Evolutionary conservation across 1,140 invertebrate genomes (phyloP), one percentile per base, ranked within the genome.

Genomic region (Portunus trituberculatus): DNA sequence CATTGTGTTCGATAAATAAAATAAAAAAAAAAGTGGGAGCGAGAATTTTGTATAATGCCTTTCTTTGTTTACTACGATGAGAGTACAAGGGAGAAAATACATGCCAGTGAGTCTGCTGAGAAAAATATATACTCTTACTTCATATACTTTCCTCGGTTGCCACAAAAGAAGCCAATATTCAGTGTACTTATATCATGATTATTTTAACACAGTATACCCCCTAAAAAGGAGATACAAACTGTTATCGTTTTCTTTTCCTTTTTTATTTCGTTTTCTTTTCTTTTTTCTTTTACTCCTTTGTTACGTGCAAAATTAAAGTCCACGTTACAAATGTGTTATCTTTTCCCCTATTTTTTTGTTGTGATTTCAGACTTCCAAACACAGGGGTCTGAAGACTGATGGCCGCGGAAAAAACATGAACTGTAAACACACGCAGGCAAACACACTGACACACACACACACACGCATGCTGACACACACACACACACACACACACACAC

Each of bases 401-500:
- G 67, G 20, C 16, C 52, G 16, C 48, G 52, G 10, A 10, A 59
- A 59, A 59, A 59, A 59, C 12, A 59, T 76, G 20, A n/a, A 25
- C 67, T 76, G 20, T 76, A 76, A n/a, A 76, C 67, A 76, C 67
- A n/a, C 6, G 25, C 67, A 76, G 52, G 39, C 0, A 25, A 76
- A 76, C 67, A 76, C 67, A 76, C 67, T 1, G 10, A 76, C 7
- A n/a, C 67, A 76, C 6, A 76, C 67, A 76, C 67, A 76, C 67
- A 76, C 67, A 76, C 67, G n/a, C 67, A 76, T 2, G n/a, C 67
- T n/a, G 0, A 76, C 20, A 20, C 52, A n/a, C 67, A 76, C 67
- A 76, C 67, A 76, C n/a, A 76, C n/a, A 76, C 67, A 76, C 67
- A 76, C 67, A 76, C 67, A 76, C 67, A 76, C 67, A 76, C 67